Evolutionary conservation across 1,140 invertebrate species (phyloP), one percentile per base, ranked within the genome.

Genomic region (Aphis gossypii): DNA sequence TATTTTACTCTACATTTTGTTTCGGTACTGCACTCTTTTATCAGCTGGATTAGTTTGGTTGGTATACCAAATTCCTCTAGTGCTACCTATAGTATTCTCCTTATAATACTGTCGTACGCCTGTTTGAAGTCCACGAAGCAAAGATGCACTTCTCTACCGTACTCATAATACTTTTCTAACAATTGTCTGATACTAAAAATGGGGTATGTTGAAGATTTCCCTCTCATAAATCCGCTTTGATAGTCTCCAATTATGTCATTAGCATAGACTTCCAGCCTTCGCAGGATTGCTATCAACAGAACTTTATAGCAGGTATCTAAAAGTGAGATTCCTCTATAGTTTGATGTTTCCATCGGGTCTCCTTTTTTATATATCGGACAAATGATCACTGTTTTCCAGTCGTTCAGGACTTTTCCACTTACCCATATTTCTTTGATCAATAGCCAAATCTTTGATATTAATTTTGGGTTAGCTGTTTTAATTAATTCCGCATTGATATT

Each of bases 321-420:
- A 11, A 94, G 86, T 23, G 94, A 94, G 48, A 94, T 94, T 35
- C 94, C 94, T 93, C 95, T 93, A 84, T 95, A 95, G 92, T 95
- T 95, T 21, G 88, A 83, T 76, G 93, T 94, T 46, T 94, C 82
- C 25, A 84, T 56, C 84, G 93, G 94, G n/a, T n/a, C n/a, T n/a
- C n/a, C n/a, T n/a, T n/a, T n/a, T n/a, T n/a, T n/a, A n/a, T n/a
- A n/a, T n/a, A 95, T 90, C 21, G 94, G 94, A 8, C 83, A 48
- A 41, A 94, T 94, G 41, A n/a, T n/a, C n/a, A n/a, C n/a, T n/a
- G n/a, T n/a, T n/a, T n/a, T n/a, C n/a, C n/a, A 95, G 21, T 94
- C 94, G 21, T 93, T 84, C 48, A 94, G 94, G 46, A 94, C 88
- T 38, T 94, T 93, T 94, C 94, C 82, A 83, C 38, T 94, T 93